Evolutionary conservation across 2,888 invertebrate genomes (phyloP).

Genomic region (Plutella xylostella): DNA sequence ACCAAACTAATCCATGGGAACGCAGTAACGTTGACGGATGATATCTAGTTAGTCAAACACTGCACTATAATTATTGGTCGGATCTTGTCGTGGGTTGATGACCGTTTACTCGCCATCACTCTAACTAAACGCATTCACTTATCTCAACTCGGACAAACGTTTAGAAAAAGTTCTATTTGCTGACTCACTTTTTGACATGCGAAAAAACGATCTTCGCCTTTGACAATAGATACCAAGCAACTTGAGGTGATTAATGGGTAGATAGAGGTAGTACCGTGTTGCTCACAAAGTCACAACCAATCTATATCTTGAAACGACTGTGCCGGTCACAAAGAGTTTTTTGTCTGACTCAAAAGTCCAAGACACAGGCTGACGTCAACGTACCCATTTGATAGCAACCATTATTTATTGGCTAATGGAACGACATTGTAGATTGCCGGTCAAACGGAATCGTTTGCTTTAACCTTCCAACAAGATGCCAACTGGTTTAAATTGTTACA

Average conservation of each 20-base stretch:
- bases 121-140: slow-evolving; percentile 48
- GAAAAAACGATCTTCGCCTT: slow-evolving; percentile 28
- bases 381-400: too few species aligned
- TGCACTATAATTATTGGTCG: too few species aligned
- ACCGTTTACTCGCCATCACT: slow-evolving; percentile 33
- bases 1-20: too few species aligned
- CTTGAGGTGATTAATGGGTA: slow-evolving; percentile 43
- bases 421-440: too few species aligned
- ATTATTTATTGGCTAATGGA: too few species aligned
- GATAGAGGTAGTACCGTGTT: neutral
- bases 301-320: slow-evolving; percentile 14
- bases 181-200: slow-evolving; percentile 37
- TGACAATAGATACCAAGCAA: slow-evolving; percentile 54
- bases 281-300: slow-evolving; percentile 29
- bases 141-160: slow-evolving; percentile 58
- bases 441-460: too few species aligned
- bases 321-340: neutral
- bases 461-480: too few species aligned
- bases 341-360: neutral
- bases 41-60: too few species aligned
- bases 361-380: neutral
- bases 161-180: slow-evolving; percentile 34
- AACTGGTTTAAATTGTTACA: too few species aligned
- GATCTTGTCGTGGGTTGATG: slow-evolving; percentile 49
- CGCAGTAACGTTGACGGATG: too few species aligned